Base-by-base conservation (phyloP, 1,140 invertebrate genomes). In the Drosophila ambigua region DNA sequence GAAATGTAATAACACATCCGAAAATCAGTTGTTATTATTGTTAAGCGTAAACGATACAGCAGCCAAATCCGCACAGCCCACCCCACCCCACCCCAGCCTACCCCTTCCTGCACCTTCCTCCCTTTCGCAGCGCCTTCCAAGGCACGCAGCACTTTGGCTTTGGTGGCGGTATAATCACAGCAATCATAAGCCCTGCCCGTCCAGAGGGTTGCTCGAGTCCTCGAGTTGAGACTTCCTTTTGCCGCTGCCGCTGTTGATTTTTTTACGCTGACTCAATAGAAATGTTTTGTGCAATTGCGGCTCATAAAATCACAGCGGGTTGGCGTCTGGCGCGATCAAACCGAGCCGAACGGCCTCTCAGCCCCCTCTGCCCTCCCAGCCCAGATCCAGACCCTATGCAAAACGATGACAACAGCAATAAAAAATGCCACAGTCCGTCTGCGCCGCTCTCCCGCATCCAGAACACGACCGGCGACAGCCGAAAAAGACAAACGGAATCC, bases 301-400 rank as follows among this genome's bases (percentile, higher is more conserved):
- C 84, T 88, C 84, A 89, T 89, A 89, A 89, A 88, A 80, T 83
- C 84, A 75, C 84, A 89, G 84, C 84, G 77, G 84, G 84, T 67
- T 65, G 64, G 76, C 80, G 79, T 79, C 79, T 83, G 75, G 57
- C 63, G 51, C 61, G 79, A 77, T 77, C 67, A 58, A 54, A 57
- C 26, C 48, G 7, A 58, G 46, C 20, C 35, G 48, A 20, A 53
- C 35, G 35, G 35, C 35, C 35, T 39, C 35, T 13, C 35, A 31
- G 31, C 9, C 11, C 35, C 13, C 35, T 13, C 9, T 4, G 11
- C 26, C 52, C 50, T 31, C 23, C 35, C 39, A 62, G 39, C 20
- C 15, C 28, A 44, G 45, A 53, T 15, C 7, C 9, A 50, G 63
- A 43, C 45, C 44, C 55, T 52, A 41, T 54, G 61, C 75, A 67